A percentile compares a stretch with the other conserved stretches of the same genome.
These are phyloP conservation scores for Sceloporus undulatus DNA, from an alignment of 2,113 vertebrate genomes.

Conservation along the genomic window DNA sequence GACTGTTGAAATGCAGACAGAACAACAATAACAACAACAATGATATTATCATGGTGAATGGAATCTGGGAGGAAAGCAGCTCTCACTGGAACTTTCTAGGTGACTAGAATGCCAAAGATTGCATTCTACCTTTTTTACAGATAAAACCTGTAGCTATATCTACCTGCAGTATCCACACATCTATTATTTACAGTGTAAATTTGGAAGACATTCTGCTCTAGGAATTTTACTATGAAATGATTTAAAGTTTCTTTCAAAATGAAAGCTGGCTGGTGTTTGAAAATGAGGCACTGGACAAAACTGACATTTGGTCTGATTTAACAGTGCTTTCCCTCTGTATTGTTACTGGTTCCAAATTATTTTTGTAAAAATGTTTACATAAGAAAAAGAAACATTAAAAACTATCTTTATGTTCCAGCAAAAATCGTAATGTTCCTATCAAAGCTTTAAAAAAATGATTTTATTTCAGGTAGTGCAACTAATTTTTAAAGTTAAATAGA, in stretches of 20 bases:
- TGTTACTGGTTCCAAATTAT: slow-evolving; percentile 22
- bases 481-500: slow-evolving; percentile 83
- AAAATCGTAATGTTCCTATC: slow-evolving; percentile 61
- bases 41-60: neutral
- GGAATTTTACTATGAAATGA: neutral
- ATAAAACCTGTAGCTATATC: neutral
- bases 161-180: neutral
- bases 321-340: neutral
- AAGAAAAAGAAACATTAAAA: slow-evolving; percentile 39
- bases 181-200: neutral
- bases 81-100: neutral
- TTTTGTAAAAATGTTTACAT: slow-evolving; percentile 45
- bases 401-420: slow-evolving; percentile 66
- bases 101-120: neutral
- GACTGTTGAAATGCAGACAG: neutral
- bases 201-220: neutral
- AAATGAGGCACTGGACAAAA: neutral
- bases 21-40: neutral
- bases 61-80: neutral
- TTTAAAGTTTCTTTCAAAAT: neutral
- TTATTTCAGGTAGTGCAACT: slow-evolving; percentile 76
- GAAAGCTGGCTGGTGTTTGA: neutral
- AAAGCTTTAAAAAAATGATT: slow-evolving; percentile 78
- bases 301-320: neutral
- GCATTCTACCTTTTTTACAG: neutral